These are phyloP conservation scores for Pristionchus fissidentatus DNA, from an alignment of 2,888 invertebrate genomes.

Conservation along the genomic window DNA sequence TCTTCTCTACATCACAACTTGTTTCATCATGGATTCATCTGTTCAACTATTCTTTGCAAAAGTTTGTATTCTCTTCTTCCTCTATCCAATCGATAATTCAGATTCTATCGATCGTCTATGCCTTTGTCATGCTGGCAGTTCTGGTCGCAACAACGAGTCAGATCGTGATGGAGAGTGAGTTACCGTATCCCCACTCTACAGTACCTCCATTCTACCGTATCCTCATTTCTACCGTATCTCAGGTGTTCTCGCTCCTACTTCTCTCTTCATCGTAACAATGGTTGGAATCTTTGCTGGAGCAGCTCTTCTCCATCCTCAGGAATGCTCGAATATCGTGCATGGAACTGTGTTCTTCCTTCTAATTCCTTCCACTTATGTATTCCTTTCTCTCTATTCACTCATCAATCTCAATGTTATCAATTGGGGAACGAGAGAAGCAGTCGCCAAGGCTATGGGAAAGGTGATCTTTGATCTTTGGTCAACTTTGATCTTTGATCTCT, in stretches of 20 bases:
- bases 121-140: slow-evolving; percentile 89
- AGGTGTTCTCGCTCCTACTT: slow-evolving; percentile 86
- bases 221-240: slow-evolving; percentile 46
- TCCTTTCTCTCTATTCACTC: slow-evolving; percentile 90
- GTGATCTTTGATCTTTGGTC: slow-evolving; percentile 28
- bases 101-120: slow-evolving; percentile 84
- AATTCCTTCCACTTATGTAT: slow-evolving; percentile 93
- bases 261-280: slow-evolving; percentile 87
- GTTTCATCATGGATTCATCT: slow-evolving; percentile 72
- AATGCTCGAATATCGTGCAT: slow-evolving; percentile 75
- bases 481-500: slow-evolving; percentile 30
- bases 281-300: slow-evolving; percentile 81
- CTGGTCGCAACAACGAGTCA: slow-evolving; percentile 79
- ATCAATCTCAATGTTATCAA: slow-evolving; percentile 93
- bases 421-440: slow-evolving; percentile 92
- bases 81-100: slow-evolving; percentile 71
- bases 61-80: slow-evolving; percentile 46
- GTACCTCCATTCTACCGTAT: too few species aligned
- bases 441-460: slow-evolving; percentile 76
- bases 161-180: slow-evolving; percentile 71
- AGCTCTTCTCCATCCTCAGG: slow-evolving; percentile 83
- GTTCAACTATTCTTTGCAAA: slow-evolving; percentile 80
- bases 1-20: slow-evolving; percentile 67
- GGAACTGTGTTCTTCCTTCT: slow-evolving; percentile 88
- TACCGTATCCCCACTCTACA: not conserved